Evolutionary conservation across 2,113 vertebrate species (phyloP).

Genomic region (Antigone vipio): DNA sequence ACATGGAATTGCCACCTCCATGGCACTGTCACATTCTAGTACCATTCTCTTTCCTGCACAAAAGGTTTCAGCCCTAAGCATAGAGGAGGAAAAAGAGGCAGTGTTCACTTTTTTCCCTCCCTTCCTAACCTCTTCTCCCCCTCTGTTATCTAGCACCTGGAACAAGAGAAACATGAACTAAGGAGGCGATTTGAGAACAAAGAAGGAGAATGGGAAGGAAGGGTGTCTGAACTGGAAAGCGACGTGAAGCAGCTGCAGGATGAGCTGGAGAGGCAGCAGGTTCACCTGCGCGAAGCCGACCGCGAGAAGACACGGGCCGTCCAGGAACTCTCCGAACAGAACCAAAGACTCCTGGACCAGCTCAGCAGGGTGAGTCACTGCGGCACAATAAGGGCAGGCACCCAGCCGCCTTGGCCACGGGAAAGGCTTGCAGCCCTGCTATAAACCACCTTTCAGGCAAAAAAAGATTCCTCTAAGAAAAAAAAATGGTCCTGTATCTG

Average conservation of each 20-base stretch:
- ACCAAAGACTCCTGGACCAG: conserved; percentile 95
- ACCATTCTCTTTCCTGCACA: not conserved
- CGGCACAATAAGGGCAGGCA: not conserved
- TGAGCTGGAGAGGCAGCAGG: conserved; percentile 91
- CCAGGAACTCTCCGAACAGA: conserved; percentile 94
- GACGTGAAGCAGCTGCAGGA: conserved; percentile 93
- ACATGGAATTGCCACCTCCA: not conserved
- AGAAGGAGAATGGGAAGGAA: conserved; percentile 97
- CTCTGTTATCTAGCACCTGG: conserved; percentile 81
- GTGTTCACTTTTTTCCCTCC: not conserved
- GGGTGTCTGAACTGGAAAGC: conserved; percentile 93
- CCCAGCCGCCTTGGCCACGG: fast-evolving
- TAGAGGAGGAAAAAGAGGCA: not conserved
- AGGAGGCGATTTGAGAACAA: conserved; percentile 89
- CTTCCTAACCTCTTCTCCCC: not conserved
- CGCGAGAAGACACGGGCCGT: conserved; percentile 88
- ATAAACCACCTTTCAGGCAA: not conserved
- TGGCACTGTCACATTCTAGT: not conserved
- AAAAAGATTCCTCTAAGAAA: not conserved
- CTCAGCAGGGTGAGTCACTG: conserved; percentile 88
- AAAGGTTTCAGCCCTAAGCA: not conserved
- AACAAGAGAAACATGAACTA: conserved; percentile 96
- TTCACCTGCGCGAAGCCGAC: conserved; percentile 89
- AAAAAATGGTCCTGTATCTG: not conserved
- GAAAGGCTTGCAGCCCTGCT: not conserved